Percentiles rank a stretch among this genome's conserved stretches.
These are phyloP conservation scores for Eulithis testata DNA, from an alignment of 2,888 invertebrate genomes.

Conservation along the genomic window DNA sequence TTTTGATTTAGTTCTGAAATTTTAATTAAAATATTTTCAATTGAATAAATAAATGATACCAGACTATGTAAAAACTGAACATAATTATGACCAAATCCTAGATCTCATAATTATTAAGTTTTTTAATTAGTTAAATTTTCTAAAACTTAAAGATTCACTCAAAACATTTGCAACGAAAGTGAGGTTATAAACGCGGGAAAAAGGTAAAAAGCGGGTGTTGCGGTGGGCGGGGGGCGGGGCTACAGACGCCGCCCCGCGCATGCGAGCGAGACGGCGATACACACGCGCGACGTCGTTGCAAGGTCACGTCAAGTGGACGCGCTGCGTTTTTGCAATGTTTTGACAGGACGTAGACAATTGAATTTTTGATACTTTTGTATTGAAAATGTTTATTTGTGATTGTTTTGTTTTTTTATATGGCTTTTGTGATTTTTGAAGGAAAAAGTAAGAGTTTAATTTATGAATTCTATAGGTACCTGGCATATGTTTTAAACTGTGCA, in stretches of 20 bases:
- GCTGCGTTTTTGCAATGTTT: constrained; percentile 59
- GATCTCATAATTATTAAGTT: too few species aligned
- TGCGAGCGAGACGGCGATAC: constrained; percentile 64
- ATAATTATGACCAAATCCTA: too few species aligned
- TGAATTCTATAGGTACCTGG: not conserved
- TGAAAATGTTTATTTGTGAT: not conserved
- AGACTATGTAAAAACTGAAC: too few species aligned
- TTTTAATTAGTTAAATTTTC: not conserved
- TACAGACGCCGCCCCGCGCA: constrained; percentile 59
- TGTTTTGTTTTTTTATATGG: not conserved
- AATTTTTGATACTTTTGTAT: constrained; percentile 7
- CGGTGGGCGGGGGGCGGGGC: constrained; percentile 79
- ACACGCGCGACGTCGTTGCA: constrained; percentile 53
- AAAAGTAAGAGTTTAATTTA: not conserved
- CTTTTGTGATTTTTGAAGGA: not conserved
- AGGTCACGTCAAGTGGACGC: constrained; percentile 60
- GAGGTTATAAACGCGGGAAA: constrained; percentile 62
- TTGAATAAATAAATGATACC: too few species aligned
- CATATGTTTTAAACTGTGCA: not conserved
- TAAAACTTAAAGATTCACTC: constrained; percentile 30
- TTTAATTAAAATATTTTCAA: too few species aligned
- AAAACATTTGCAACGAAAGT: constrained; percentile 55
- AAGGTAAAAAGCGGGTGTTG: constrained; percentile 70
- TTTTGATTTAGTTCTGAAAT: too few species aligned
- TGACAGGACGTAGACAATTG: constrained; percentile 46